These are phyloP conservation scores for Tamias sibiricus DNA, from an alignment of 2,113 vertebrate species.

Conservation along the genomic window DNA sequence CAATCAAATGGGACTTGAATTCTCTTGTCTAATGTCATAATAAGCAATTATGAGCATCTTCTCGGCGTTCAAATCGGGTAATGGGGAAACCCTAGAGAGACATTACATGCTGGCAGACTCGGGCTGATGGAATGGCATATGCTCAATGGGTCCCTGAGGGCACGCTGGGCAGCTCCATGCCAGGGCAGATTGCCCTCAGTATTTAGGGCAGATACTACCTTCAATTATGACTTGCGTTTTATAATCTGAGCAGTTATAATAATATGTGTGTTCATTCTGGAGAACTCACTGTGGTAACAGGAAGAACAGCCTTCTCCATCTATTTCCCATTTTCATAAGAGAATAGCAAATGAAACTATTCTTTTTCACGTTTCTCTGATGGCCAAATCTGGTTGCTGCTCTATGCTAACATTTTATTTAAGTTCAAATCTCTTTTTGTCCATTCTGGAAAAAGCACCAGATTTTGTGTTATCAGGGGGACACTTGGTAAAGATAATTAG, in stretches of 20 bases:
- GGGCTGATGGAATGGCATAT: conserved; percentile 65
- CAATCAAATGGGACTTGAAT: conserved; percentile 77
- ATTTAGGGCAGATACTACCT: conserved; percentile 40
- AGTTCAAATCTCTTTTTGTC: conserved; percentile 22
- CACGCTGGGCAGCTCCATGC: conserved; percentile 46
- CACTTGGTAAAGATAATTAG: conserved; percentile 59
- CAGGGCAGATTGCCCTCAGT: conserved; percentile 61
- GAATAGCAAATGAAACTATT: conserved; percentile 2
- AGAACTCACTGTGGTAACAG: conserved; percentile 43
- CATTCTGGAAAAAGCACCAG: background rate
- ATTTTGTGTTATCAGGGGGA: background rate
- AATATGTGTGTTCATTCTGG: conserved; percentile 61
- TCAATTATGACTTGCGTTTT: conserved; percentile 58
- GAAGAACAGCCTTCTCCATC: background rate
- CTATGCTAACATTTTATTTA: background rate
- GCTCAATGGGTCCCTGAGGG: conserved; percentile 71
- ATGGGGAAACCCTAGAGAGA: conserved; percentile 77
- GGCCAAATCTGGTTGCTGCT: background rate
- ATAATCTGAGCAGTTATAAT: conserved; percentile 57
- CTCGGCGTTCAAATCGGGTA: conserved; percentile 73
- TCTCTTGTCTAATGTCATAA: conserved; percentile 81
- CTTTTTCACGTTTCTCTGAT: conserved; percentile 20
- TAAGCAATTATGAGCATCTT: conserved; percentile 81
- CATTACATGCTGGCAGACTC: conserved; percentile 65
- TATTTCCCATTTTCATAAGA: conserved; percentile 46